Evolutionary conservation across 1,140 invertebrate genomes (phyloP).

Genomic region (Ceratina australensis): DNA sequence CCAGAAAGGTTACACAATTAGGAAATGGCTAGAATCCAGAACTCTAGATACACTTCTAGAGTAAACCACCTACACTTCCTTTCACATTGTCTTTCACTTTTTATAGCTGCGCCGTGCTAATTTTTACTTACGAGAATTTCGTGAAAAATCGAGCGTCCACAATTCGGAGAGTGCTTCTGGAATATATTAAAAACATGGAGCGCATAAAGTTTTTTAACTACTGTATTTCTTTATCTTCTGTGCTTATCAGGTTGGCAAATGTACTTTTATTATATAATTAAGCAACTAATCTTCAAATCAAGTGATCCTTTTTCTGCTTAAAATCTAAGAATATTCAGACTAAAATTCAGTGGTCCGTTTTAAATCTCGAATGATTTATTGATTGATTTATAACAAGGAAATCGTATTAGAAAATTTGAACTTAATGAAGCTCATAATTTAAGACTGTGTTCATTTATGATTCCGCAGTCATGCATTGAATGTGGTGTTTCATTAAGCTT

Average conservation of each 20-base stretch:
- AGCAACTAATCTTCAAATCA: background rate
- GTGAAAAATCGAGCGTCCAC: constrained; percentile 12
- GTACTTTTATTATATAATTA: no score
- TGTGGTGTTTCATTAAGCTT: constrained; percentile 15
- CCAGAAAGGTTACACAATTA: constrained; percentile 76
- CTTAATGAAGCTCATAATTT: constrained; percentile 20
- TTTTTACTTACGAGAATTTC: constrained; percentile 8
- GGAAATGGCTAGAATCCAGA: constrained; percentile 73
- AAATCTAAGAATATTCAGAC: background rate
- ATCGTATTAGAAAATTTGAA: background rate
- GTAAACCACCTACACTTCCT: constrained; percentile 28
- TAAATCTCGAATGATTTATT: background rate
- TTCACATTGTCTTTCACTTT: constrained; percentile 29
- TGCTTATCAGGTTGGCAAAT: no score
- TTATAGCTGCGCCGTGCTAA: background rate
- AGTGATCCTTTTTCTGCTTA: background rate
- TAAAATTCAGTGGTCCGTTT: background rate
- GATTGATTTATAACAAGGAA: background rate
- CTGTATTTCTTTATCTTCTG: no score
- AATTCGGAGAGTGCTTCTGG: background rate
- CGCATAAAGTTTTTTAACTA: no score
- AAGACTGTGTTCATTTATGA: constrained; percentile 6
- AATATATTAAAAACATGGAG: background rate
- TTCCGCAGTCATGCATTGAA: constrained; percentile 3
- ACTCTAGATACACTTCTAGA: constrained; percentile 54